phyloP scores from a whole-genome alignment of 2,113 vertebrate species.

The Calidris pugnax region DNA sequence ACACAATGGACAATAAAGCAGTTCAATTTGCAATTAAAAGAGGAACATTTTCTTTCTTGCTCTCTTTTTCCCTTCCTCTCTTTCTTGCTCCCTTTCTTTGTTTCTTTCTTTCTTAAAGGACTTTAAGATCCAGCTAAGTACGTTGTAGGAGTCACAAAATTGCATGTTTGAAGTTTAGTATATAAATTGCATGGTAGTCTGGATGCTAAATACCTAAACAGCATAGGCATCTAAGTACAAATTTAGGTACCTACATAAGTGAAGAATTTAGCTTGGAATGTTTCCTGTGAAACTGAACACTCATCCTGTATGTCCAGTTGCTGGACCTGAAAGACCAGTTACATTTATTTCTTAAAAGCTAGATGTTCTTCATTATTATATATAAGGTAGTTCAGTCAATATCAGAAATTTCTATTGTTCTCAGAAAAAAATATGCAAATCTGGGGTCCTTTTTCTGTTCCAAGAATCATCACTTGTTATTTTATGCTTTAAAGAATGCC shows the following conservation, averaged over 20 bases:
- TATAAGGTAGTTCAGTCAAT: background rate
- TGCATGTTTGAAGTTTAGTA: background rate
- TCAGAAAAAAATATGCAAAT: background rate
- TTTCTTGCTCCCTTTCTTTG: rapidly evolving
- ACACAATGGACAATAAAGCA: background rate
- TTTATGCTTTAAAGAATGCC: background rate
- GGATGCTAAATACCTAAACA: background rate
- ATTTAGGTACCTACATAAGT: background rate
- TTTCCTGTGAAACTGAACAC: background rate
- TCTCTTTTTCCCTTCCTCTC: too few relatives aligned
- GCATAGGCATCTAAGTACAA: background rate
- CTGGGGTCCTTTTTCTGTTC: background rate
- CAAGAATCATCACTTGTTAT: background rate
- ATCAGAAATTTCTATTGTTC: background rate
- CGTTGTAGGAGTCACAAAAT: background rate
- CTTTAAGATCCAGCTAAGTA: background rate
- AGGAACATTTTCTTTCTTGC: background rate
- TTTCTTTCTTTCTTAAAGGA: background rate
- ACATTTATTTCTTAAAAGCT: background rate
- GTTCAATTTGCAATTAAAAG: background rate
- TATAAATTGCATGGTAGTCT: background rate
- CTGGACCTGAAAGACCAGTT: background rate
- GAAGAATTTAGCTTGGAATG: background rate
- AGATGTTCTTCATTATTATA: background rate
- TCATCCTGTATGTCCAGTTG: background rate